A percentile compares a stretch with the other conserved stretches of the same genome.
phyloP scores from a whole-genome alignment of 2,888 invertebrate species.

The Drosophila austrosaltans region DNA sequence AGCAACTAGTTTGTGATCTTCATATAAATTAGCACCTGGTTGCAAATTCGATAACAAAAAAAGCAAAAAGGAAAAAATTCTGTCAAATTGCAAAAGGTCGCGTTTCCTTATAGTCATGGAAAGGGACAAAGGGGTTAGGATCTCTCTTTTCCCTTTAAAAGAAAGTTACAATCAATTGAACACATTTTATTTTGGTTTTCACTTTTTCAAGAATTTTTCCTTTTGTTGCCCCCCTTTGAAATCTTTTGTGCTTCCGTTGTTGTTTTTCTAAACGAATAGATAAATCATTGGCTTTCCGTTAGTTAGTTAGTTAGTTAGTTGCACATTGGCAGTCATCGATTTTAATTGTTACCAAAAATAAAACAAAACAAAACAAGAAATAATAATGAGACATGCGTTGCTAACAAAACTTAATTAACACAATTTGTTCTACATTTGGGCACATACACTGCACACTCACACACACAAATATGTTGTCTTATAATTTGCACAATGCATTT shows the following conservation, averaged over 20 bases:
- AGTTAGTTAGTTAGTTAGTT: constrained; percentile 32
- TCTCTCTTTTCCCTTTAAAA: too few species aligned
- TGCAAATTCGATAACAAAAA: constrained; percentile 33
- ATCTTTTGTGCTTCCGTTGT: background rate
- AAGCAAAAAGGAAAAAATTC: background rate
- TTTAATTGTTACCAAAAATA: constrained; percentile 38
- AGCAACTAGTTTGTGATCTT: constrained; percentile 32
- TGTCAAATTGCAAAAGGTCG: constrained; percentile 35
- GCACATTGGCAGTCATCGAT: constrained; percentile 42
- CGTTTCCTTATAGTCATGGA: constrained; percentile 49
- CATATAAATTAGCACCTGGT: constrained; percentile 57
- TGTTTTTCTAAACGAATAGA: background rate
- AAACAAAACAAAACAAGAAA: constrained; percentile 24
- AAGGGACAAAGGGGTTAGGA: background rate
- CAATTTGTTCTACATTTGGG: constrained; percentile 60
- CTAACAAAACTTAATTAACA: constrained; percentile 61
- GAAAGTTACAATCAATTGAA: too few species aligned
- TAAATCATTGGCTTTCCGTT: constrained; percentile 28
- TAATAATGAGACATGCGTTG: constrained; percentile 41
- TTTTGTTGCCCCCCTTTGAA: background rate
- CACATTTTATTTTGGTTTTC: background rate
- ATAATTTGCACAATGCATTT: constrained; percentile 43
- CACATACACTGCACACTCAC: constrained; percentile 42
- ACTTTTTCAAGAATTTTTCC: too few species aligned
- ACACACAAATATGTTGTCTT: constrained; percentile 39